Evolutionary conservation across 2,797 vertebrate species (phyloP), one percentile per base, ranked within the genome.

Genomic region (Pachyuromys duprasi): DNA sequence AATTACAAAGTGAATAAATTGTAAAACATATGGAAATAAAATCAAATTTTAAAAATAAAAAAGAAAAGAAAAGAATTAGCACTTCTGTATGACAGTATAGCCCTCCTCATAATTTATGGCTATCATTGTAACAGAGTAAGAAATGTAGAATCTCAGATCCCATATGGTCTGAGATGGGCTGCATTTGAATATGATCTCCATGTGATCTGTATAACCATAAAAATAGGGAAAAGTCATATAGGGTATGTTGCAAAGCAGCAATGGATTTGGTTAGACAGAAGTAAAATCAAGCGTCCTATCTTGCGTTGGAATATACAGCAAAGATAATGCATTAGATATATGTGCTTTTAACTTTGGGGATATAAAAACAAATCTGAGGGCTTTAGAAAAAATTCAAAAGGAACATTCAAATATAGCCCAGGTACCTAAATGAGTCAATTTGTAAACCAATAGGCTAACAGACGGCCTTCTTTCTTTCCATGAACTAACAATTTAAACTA

Each of bases 201-300:
- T 69, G 36, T 36, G 9, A 74, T 28, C 49, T 79, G 45, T 81
- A 18, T 9, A 0, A 33, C 49, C 65, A 81, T n/a, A 63, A 81
- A 42, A 42, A 89, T 39, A 89, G 82, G 28, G 20, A 95, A 5
- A n/a, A 76, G 24, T 80, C 65, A 11, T 62, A 55, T 31, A 36
- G 22, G 57, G 5, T 63, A 18, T 57, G 45, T 86, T 90, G 86
- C 82, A 93, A 93, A 78, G 78, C 26, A 93, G 84, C 63, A 45
- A 83, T 92, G 76, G 96, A 72, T 79, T 93, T 94, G 78, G 65
- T 89, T 36, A 97, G 53, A 39, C 63, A 83, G 69, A 69, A 70
- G 13, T 96, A 57, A 95, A 90, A 20, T 55, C n/a, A 78, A 84
- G 28, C 39, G 36, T 79, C 53, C 14, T 84, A 28, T 79, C 94